A percentile compares a stretch with the other conserved stretches of the same genome.
These are phyloP conservation scores for Anaspis maculata DNA, from an alignment of 2,888 invertebrate species.

Conservation along the genomic window DNA sequence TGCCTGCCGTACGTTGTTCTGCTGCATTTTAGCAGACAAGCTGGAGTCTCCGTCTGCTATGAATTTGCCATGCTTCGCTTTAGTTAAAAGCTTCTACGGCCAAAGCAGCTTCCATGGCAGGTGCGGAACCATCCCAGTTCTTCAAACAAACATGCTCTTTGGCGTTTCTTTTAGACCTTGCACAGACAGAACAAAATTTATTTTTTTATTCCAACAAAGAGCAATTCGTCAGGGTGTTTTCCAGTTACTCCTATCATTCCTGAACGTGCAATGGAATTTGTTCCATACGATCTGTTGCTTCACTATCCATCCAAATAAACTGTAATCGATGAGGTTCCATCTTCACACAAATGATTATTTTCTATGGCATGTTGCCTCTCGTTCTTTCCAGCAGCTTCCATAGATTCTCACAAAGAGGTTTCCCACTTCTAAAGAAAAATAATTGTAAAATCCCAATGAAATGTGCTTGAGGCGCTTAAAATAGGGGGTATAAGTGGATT, in stretches of 20 bases:
- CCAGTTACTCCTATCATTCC: slow-evolving; percentile 20
- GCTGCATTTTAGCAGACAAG: slow-evolving; percentile 13
- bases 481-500: no score
- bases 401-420: neutral
- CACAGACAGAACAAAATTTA: slow-evolving; percentile 19
- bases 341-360: neutral
- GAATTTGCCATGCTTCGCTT: slow-evolving; percentile 12
- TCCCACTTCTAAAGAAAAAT: neutral
- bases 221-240: slow-evolving; percentile 12
- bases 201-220: slow-evolving; percentile 18
- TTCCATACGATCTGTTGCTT: slow-evolving; percentile 19
- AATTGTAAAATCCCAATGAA: neutral
- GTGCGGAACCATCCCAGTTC: slow-evolving; percentile 18
- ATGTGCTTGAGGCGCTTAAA: no score
- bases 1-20: slow-evolving; percentile 16
- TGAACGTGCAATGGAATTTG: slow-evolving; percentile 18
- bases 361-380: slow-evolving; percentile 1
- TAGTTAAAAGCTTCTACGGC: slow-evolving; percentile 16
- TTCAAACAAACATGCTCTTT: slow-evolving; percentile 14
- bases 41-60: slow-evolving; percentile 19
- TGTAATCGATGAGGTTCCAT: slow-evolving; percentile 15
- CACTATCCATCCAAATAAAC: slow-evolving; percentile 22
- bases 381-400: slow-evolving; percentile 1
- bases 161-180: slow-evolving; percentile 6
- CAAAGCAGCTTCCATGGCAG: slow-evolving; percentile 20